Evolutionary conservation across 2,888 invertebrate genomes (phyloP).

Genomic region (Rhagonycha fulva): DNA sequence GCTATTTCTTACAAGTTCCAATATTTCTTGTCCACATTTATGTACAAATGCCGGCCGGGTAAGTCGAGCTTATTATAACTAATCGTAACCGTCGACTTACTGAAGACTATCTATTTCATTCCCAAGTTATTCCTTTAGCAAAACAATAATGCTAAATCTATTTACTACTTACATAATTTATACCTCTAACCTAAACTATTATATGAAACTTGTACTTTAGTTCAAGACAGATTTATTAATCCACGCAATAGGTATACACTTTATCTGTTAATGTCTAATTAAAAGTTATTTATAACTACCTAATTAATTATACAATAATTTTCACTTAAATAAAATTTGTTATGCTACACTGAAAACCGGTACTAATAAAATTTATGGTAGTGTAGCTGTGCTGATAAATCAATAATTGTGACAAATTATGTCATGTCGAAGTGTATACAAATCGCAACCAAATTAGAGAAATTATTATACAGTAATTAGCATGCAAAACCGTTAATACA

Average conservation of each 20-base stretch:
- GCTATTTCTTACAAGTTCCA: conserved; percentile 5
- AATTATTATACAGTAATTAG: background rate
- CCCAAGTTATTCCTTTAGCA: background rate
- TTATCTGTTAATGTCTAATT: background rate
- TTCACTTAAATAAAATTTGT: background rate
- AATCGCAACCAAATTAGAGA: background rate
- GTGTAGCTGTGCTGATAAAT: background rate
- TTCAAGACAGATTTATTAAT: background rate
- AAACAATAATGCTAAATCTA: background rate
- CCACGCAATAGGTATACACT: background rate
- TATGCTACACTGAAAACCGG: background rate
- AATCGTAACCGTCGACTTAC: background rate
- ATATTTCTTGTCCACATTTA: conserved; percentile 3
- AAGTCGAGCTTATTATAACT: background rate
- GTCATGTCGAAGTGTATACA: background rate
- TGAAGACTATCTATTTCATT: background rate
- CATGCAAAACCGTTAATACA: background rate
- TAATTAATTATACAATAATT: background rate
- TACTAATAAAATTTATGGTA: background rate
- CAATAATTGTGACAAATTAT: background rate
- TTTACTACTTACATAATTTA: background rate
- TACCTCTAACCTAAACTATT: background rate
- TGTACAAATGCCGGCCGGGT: background rate
- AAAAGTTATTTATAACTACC: background rate
- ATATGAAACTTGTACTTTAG: background rate